These are phyloP conservation scores for Sciaenops ocellatus DNA, from an alignment of 2,797 vertebrate species.

Conservation along the genomic window DNA sequence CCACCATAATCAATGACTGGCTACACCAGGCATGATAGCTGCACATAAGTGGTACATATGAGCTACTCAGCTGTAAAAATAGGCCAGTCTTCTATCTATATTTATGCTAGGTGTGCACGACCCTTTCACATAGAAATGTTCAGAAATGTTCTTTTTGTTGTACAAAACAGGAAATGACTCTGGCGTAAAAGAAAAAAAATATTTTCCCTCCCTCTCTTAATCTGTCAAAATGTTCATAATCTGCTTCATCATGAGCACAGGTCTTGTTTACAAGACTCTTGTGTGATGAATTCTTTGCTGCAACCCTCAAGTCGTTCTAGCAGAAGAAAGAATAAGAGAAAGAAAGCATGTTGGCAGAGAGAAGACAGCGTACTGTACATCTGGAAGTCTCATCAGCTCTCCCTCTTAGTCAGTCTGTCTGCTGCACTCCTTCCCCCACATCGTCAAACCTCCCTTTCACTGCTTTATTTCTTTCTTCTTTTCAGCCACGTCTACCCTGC, in stretches of 20 bases:
- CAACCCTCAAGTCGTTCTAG: not conserved
- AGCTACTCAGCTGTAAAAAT: too few relatives aligned
- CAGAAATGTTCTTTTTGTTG: too few relatives aligned
- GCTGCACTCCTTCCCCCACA: constrained; percentile 20
- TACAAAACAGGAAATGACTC: too few relatives aligned
- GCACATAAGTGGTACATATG: too few relatives aligned
- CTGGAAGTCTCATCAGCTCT: constrained; percentile 61
- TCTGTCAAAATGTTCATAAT: constrained; percentile 4
- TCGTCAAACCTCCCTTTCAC: constrained; percentile 1
- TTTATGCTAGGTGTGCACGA: too few relatives aligned
- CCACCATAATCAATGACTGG: too few relatives aligned
- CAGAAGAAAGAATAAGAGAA: constrained; percentile 17
- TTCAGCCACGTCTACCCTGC: constrained; percentile 5
- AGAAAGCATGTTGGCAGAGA: constrained; percentile 23
- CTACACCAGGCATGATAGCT: too few relatives aligned
- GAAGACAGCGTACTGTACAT: constrained; percentile 42
- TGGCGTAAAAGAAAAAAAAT: too few relatives aligned
- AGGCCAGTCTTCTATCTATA: too few relatives aligned
- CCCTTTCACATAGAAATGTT: too few relatives aligned
- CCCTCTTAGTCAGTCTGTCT: constrained; percentile 27
- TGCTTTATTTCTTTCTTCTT: constrained; percentile 5
- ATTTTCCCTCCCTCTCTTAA: not conserved
- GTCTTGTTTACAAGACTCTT: not conserved
- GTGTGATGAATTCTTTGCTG: constrained; percentile 4
- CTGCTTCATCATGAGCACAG: constrained; percentile 7